phyloP scores from a whole-genome alignment of 2,888 invertebrate genomes.

The Clepsis dumicolana region DNA sequence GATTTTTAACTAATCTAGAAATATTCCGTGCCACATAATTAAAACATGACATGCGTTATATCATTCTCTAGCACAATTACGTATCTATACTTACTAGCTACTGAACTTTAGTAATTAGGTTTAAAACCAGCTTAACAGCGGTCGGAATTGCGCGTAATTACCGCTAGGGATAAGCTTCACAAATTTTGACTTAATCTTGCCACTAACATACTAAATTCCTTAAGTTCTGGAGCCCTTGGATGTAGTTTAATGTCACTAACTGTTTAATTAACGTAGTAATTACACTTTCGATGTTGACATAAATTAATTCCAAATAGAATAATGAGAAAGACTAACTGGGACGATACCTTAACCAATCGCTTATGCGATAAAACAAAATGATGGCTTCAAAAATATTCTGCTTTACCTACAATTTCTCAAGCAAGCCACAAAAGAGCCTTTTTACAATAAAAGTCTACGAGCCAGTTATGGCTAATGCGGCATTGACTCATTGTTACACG shows the following conservation, averaged over 20 bases:
- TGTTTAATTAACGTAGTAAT: not conserved
- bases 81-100: conserved; percentile 3
- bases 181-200: conserved; percentile 6
- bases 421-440: too few species aligned
- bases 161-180: not conserved
- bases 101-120: conserved; percentile 10
- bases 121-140: conserved; percentile 4
- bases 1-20: not conserved
- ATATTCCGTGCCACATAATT: not conserved
- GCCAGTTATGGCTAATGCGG: too few species aligned
- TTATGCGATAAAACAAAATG: too few species aligned
- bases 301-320: too few species aligned
- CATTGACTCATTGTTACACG: too few species aligned
- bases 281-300: too few species aligned
- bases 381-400: too few species aligned
- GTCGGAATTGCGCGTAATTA: not conserved
- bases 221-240: not conserved
- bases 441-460: too few species aligned
- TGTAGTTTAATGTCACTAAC: not conserved
- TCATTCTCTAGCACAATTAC: not conserved
- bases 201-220: conserved; percentile 4
- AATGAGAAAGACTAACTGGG: too few species aligned
- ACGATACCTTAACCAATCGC: too few species aligned
- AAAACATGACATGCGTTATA: not conserved
- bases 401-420: too few species aligned